Conservation (phyloP, 2,113 vertebrate species). For the Leptodactylus fuscus region DNA sequence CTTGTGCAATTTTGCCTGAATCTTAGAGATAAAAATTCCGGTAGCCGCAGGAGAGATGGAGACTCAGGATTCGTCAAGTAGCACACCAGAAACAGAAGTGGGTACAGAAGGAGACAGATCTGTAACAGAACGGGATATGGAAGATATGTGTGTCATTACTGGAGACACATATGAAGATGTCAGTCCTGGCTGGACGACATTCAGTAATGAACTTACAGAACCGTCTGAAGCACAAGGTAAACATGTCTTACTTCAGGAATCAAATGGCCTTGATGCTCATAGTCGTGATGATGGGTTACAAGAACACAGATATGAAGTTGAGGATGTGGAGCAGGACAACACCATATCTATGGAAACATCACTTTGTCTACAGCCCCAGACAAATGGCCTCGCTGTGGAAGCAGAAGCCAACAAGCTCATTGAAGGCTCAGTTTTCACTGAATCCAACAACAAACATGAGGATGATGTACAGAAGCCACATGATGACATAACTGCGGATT, state of each 20-base stretch:
- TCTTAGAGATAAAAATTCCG: conserved; percentile 62
- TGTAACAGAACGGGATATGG: not conserved
- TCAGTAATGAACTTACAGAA: conserved; percentile 25
- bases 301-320: not conserved
- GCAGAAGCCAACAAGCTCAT: not conserved
- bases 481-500: conserved; percentile 19
- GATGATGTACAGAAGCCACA: not conserved
- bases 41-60: conserved; percentile 50
- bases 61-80: conserved; percentile 44
- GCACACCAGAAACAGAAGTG: conserved; percentile 2
- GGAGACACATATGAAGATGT: conserved; percentile 32
- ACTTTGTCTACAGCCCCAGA: not conserved
- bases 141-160: not conserved
- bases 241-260: not conserved
- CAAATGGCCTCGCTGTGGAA: conserved; percentile 8
- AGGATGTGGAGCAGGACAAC: not conserved
- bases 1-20: conserved; percentile 58
- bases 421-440: not conserved
- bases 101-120: not conserved
- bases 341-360: not conserved
- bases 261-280: not conserved
- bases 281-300: not conserved
- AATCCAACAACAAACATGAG: not conserved
- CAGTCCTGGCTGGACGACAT: not conserved
- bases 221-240: not conserved